Conservation (phyloP, 2,888 invertebrate genomes). For the Drosophila neotestacea region DNA sequence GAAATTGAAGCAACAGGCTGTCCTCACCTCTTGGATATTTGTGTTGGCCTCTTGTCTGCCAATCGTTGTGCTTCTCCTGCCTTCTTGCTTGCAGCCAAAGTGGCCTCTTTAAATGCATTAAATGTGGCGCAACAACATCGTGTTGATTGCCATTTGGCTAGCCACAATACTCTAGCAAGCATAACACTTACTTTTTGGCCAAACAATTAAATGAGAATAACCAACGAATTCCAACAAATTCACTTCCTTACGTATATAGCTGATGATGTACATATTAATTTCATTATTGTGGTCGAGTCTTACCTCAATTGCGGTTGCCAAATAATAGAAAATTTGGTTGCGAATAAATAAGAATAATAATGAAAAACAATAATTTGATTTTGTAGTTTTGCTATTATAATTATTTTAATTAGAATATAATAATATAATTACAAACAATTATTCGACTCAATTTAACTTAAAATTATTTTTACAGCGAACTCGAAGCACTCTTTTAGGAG, state of each 20-base stretch:
- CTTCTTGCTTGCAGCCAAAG: slow-evolving; percentile 42
- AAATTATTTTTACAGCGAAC: too few species aligned
- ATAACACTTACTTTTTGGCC: slow-evolving; percentile 13
- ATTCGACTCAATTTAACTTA: too few species aligned
- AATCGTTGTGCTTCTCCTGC: neutral
- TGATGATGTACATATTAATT: slow-evolving; percentile 1
- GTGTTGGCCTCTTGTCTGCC: slow-evolving; percentile 31
- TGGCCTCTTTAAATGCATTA: slow-evolving; percentile 75
- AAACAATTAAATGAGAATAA: neutral
- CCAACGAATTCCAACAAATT: too few species aligned
- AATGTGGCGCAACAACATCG: slow-evolving; percentile 49
- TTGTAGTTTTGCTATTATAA: neutral
- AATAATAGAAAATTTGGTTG: neutral
- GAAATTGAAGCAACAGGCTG: slow-evolving; percentile 82
- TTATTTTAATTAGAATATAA: too few species aligned
- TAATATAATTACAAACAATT: too few species aligned
- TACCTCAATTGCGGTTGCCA: slow-evolving; percentile 23
- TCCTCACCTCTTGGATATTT: slow-evolving; percentile 19
- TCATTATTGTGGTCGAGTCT: slow-evolving; percentile 23
- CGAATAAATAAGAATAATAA: neutral
- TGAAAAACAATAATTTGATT: neutral
- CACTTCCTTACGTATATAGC: too few species aligned
- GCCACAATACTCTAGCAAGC: slow-evolving; percentile 9
- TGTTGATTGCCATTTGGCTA: slow-evolving; percentile 34
- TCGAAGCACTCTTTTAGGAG: too few species aligned